A percentile compares a stretch with the other conserved stretches of the same genome.
These are phyloP conservation scores for Micrasema minimum DNA, from an alignment of 1,140 invertebrate species.

Conservation along the genomic window DNA sequence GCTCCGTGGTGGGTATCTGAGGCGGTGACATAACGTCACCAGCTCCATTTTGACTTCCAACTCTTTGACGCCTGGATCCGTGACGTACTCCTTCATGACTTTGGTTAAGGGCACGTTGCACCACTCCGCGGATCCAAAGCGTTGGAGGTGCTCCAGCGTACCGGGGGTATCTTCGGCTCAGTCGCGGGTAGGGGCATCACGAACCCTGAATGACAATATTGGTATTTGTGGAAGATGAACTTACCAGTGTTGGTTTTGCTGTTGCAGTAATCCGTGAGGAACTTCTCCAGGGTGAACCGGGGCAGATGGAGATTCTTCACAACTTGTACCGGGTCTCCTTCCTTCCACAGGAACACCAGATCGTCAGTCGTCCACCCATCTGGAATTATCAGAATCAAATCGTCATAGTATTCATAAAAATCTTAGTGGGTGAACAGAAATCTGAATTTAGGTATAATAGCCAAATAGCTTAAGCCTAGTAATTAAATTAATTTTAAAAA, in stretches of 20 bases:
- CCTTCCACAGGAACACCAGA: constrained; percentile 94
- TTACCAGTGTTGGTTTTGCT: constrained; percentile 95
- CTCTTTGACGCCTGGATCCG: constrained; percentile 1
- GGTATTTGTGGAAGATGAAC: too few species aligned
- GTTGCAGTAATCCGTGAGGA: constrained; percentile 92
- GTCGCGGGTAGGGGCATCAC: background rate
- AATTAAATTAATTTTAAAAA: too few species aligned
- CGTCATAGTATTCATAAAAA: too few species aligned
- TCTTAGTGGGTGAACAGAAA: too few species aligned
- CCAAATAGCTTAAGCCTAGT: too few species aligned
- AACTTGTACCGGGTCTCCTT: constrained; percentile 92
- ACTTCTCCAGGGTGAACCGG: constrained; percentile 91
- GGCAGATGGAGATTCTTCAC: constrained; percentile 93
- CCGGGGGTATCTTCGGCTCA: background rate
- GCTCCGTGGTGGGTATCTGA: constrained; percentile 40
- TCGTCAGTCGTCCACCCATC: constrained; percentile 96
- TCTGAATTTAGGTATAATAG: too few species aligned
- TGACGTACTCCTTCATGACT: background rate
- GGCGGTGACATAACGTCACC: background rate
- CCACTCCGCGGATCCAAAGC: background rate
- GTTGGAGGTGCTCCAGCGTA: background rate
- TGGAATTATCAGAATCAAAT: too few species aligned
- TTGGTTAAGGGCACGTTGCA: too few species aligned
- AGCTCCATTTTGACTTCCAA: background rate
- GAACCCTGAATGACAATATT: too few species aligned